Base-by-base conservation (phyloP, 2,888 invertebrate species). In the Mesorhabditis spiculigera region DNA sequence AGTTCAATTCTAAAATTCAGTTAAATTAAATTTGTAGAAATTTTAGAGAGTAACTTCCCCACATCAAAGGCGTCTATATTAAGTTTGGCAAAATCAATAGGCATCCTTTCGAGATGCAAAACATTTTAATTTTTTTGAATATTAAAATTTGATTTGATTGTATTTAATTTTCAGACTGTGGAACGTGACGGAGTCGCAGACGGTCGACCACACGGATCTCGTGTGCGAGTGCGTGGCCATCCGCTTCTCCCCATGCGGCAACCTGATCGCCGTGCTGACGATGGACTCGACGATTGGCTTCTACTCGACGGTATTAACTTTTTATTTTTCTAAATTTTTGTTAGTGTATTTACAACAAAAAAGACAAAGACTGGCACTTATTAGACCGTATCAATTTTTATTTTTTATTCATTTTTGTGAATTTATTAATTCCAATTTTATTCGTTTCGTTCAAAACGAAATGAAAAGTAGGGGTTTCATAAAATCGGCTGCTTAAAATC, bases 251-350 rank as follows among this genome's bases (percentile, higher is more conserved):
- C 95, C 96, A 0, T 93, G 93, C 85, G 97, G 97, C 0, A 90
- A 91, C 83, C 92, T 95, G 89, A 90, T 98, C 28, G 95, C 96
- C 1, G 94, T 95, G 0, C 92, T 95, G 0, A 93, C 94, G 0
- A 87, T 97, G 28, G 93, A 94, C 86, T 93, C 93, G 0, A 91
- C 91, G 80, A 92, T 96, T 78, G 89, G 91, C 0, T 90, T 93
- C 81, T 94, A 93, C 85, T 90, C 93, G 86, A 89, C 91, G 0
- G 88, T 89, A 63, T 75, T 71, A 28, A 1, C 3, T 28, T 28
- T 28, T 28, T 28, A 28, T 42, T 45, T 67, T 16, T 43, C 68
- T 28, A 28, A 28, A 28, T 28, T 28, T 28, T 28, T 68, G 41
- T 75, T 78, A 69, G 62, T 65, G 45, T 6, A 65, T 45, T 62